phyloP scores from a whole-genome alignment of 1,140 invertebrate species.

The Penaeus vannamei region DNA sequence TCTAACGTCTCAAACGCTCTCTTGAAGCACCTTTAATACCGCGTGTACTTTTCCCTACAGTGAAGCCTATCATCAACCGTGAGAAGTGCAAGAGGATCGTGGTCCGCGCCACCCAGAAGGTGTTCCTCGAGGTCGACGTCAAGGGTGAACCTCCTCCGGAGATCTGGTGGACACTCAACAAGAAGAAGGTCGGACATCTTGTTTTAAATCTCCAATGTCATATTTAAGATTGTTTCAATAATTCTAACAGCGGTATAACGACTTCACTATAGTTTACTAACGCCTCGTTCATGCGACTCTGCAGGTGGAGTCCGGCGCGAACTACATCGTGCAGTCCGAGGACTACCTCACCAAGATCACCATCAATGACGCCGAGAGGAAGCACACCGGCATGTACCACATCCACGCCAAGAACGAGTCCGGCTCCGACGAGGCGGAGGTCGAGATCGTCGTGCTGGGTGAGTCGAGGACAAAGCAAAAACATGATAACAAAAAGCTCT shows the following conservation, averaged over 20 bases:
- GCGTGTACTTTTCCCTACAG: slow-evolving; percentile 73
- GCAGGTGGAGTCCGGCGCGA: slow-evolving; percentile 75
- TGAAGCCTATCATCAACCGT: slow-evolving; percentile 92
- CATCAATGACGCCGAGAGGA: slow-evolving; percentile 84
- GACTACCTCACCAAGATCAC: slow-evolving; percentile 93
- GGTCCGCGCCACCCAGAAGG: slow-evolving; percentile 90
- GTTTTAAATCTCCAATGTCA: no score
- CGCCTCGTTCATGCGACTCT: no score
- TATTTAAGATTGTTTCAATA: neutral
- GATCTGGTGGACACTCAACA: slow-evolving; percentile 88
- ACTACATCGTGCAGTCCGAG: slow-evolving; percentile 81
- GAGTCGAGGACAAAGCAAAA: slow-evolving; percentile 64
- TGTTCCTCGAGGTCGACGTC: slow-evolving; percentile 93
- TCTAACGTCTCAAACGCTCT: no score
- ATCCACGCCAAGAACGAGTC: slow-evolving; percentile 93
- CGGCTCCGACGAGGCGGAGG: slow-evolving; percentile 93
- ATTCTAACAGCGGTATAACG: neutral
- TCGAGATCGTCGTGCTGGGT: slow-evolving; percentile 94
- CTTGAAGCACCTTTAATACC: neutral
- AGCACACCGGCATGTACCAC: slow-evolving; percentile 91
- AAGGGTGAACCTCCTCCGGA: slow-evolving; percentile 96
- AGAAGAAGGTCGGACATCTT: slow-evolving; percentile 73
- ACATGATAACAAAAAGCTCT: neutral
- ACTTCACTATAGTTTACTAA: neutral
- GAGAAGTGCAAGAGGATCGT: slow-evolving; percentile 91